Base-by-base conservation (phyloP, 2,797 vertebrate genomes). In the Anolis apletophallus region DNA sequence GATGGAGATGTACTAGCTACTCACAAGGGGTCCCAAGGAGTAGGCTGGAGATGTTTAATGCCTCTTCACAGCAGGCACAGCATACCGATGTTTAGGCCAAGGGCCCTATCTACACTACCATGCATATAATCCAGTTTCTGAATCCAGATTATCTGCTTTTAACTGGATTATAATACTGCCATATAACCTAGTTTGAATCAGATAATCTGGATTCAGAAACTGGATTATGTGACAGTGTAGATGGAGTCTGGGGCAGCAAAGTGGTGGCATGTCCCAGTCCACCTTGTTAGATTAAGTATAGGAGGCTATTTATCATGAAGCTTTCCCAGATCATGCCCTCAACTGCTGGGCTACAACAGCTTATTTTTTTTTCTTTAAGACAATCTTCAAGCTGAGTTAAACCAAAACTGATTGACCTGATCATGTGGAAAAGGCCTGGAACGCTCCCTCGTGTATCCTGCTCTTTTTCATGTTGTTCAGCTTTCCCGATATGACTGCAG, bases 401-500 rank as follows among this genome's bases (percentile, higher is more conserved):
- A 78, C 54, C 67, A 16, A 82, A 82, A 77, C 29, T 55, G 54
- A 87, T 72, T 40, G 61, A 87, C 50, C 23, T 55, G 32, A 52
- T 11, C 19, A 3, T 72, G n/a, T 83, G 64, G 74, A 71, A 26
- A 46, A 76, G 75, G 54, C 54, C 64, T 68, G 21, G 69, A 87
- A 69, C 61, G 13, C n/a, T 87, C 61, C 54, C 1, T 0, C 40
- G 16, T 0, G 0, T 72, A 61, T 52, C 40, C 83, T 83, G 77
- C 40, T 0, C 46, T 89, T 84, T 55, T 87, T 64, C 71, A 26
- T 21, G 73, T 83, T 83, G 54, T 1, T 0, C 68, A 11, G 40
- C 83, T 73, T 46, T 73, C 77, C 71, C 67, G n/a, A 64, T 68
- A 75, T 79, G 50, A 14, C 84, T 55, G 86, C 79, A 89, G 73